Conservation (phyloP, 2,888 invertebrate genomes). For the Argynnis bischoffii region DNA sequence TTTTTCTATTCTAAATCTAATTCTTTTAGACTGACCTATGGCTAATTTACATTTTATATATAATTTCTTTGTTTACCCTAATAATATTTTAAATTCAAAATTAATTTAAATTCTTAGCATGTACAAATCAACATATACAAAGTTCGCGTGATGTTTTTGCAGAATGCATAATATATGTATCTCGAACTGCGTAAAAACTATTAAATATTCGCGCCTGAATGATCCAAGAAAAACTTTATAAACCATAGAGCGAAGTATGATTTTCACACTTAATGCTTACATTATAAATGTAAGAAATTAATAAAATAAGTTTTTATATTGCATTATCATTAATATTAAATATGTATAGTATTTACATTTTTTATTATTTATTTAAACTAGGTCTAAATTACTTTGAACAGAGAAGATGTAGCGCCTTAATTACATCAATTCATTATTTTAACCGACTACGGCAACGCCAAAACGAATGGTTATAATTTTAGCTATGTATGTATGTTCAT, state of each 20-base stretch:
- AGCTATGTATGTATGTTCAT: too few species aligned
- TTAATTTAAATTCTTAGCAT: constrained; percentile 19
- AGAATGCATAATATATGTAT: constrained; percentile 31
- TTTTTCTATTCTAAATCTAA: too few species aligned
- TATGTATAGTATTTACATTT: too few species aligned
- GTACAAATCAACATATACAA: constrained; percentile 20
- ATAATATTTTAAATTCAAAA: background rate
- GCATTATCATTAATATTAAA: too few species aligned
- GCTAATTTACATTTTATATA: background rate
- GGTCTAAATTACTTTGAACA: too few species aligned
- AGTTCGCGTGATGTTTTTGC: constrained; percentile 23
- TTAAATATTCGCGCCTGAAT: constrained; percentile 26
- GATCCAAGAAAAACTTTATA: constrained; percentile 40
- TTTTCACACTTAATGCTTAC: constrained; percentile 10
- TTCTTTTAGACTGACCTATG: background rate
- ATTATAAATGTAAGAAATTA: constrained; percentile 4
- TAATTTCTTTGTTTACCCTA: background rate
- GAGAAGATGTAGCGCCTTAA: too few species aligned
- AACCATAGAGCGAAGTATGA: constrained; percentile 26
- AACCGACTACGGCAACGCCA: too few species aligned
- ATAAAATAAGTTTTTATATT: too few species aligned
- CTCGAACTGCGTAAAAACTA: constrained; percentile 27
- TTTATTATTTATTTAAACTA: too few species aligned
- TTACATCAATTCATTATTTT: too few species aligned
- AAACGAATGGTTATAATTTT: too few species aligned